Base-by-base conservation (phyloP, 2,113 vertebrate species). In the Anguilla rostrata region DNA sequence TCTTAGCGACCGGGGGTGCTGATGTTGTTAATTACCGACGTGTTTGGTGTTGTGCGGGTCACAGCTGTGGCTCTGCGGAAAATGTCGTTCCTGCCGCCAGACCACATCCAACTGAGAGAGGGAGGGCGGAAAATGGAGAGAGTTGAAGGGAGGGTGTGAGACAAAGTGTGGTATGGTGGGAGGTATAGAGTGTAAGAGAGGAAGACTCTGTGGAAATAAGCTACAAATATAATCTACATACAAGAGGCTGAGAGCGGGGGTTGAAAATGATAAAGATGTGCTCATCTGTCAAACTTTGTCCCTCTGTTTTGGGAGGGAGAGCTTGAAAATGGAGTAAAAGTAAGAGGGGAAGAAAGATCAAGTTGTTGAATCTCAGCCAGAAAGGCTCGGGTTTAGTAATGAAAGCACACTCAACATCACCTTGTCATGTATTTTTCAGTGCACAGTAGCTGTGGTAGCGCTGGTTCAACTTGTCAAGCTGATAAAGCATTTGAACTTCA, bases 401-500 rank as follows among this genome's bases (percentile, higher is more conserved):
- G 39, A 7, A 34, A 26, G n/a, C 39, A 43, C 20, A 29, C 20
- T 9, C 34, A 34, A 34, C 71, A 85, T 16, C 66, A 29, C 14
- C 8, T 22, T n/a, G 12, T 43, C 39, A 46, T 82, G 40, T 66
- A 66, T 86, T 81, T 80, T 41, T 71, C 57, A 82, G 56, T 5
- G 5, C 49, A 40, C n/a, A 63, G 53, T 53, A 91, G 91, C 89
- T 89, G 87, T 83, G 85, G 86, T 81, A 88, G 81, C 86, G 81
- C 84, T 85, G 80, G 91, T 91, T 92, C 87, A 85, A 86, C 88
- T 90, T 87, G 85, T 88, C 91, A 91, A 90, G 87, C 90, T 87
- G 90, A 90, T 89, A 85, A 90, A 90, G 88, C 84, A 81, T 84
- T 90, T 92, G 90, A 91, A 89, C 87, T 90, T 46, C 87, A 84